Base-by-base conservation (phyloP, 2,113 vertebrate species). In the Psittacula cyanocephala region DNA sequence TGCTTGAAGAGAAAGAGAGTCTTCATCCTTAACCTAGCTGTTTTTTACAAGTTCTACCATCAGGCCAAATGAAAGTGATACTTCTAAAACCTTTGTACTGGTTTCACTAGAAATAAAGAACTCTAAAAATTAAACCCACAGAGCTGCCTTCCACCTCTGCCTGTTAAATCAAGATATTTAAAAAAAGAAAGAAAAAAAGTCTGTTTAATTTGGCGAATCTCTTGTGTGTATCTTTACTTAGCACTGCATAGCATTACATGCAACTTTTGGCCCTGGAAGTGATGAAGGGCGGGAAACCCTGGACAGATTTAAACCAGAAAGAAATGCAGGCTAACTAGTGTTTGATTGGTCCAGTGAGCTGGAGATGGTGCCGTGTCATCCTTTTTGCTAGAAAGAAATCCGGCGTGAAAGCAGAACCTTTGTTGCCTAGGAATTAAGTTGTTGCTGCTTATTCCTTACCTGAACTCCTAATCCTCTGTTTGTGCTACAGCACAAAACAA, bases 391-490 rank as follows among this genome's bases (percentile, higher is more conserved):
- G 89, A 77, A 89, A 72, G 94, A 96, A 89, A 89, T 91, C 70
- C 93, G 86, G 85, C 35, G 6, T 91, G 82, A 96, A 96, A 96
- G 81, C 37, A 24, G 68, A 52, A 67, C 82, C 72, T 84, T 67
- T 96, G 93, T 90, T 95, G 78, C 91, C 91, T 93, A 94, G 91
- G 86, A 97, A 96, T 95, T 97, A 93, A 94, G 92, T 93, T 96
- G 95, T 95, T 97, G 81, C 86, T 88, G 69, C 89, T 86, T 93
- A 88, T 77, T 92, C 94, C 88, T 97, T 74, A 97, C 92, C 88
- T 97, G 92, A 97, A 95, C 53, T 80, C 81, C 50, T 79, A 93
- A 97, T 97, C 91, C 84, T 82, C 71, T 89, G 60, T 96, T 92
- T 96, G 92, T 94, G 85, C 81, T 93, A 39, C 22, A 17, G 65